These are phyloP conservation scores for Oplegnathus fasciatus DNA, from an alignment of 2,113 vertebrate species.

Conservation along the genomic window DNA sequence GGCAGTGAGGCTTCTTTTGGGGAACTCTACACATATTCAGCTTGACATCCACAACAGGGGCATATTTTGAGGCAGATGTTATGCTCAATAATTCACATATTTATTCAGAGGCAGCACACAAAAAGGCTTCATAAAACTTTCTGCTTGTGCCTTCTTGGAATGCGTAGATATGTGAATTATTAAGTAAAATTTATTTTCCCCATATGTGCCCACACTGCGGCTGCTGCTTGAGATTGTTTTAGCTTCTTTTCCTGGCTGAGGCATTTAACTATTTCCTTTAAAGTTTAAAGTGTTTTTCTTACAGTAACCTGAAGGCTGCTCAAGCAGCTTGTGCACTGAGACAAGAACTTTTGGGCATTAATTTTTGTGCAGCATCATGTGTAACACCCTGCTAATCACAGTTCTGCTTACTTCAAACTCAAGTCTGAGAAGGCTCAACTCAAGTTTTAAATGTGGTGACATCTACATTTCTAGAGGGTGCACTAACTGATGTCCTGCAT, in stretches of 20 bases:
- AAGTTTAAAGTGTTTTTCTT: neutral
- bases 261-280: neutral
- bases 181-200: conserved; percentile 30
- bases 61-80: conserved; percentile 62
- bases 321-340: neutral
- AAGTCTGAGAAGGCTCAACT: neutral
- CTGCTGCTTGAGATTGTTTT: neutral
- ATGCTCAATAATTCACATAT: conserved; percentile 61
- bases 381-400: neutral
- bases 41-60: conserved; percentile 50
- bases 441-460: neutral
- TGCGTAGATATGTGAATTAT: conserved; percentile 45
- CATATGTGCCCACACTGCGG: neutral
- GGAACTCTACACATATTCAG: conserved; percentile 39
- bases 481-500: neutral
- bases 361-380: neutral
- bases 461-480: neutral
- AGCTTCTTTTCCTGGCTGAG: neutral
- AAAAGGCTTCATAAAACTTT: conserved; percentile 44
- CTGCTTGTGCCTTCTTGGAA: conserved; percentile 33
- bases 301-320: neutral
- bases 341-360: neutral
- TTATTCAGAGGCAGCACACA: conserved; percentile 42
- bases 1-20: conserved; percentile 14
- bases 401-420: neutral